Conservation (phyloP, 2,797 vertebrate species). For the Pachyuromys duprasi region DNA sequence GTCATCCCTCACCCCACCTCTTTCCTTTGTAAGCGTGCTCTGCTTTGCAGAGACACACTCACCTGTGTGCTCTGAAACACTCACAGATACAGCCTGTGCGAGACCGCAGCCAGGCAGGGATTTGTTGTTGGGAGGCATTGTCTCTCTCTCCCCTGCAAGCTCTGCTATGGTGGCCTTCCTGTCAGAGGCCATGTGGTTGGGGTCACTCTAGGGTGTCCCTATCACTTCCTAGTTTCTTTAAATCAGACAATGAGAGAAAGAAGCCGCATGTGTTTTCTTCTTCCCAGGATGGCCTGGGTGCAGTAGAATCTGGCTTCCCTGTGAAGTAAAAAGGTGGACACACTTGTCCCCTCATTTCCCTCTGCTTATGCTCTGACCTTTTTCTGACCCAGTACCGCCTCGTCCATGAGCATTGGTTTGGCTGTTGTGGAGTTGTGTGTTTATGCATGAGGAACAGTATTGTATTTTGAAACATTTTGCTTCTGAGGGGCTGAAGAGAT, state of each 20-base stretch:
- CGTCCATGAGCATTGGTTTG: not conserved
- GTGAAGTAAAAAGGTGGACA: not conserved
- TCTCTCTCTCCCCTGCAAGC: not conserved
- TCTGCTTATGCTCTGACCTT: not conserved
- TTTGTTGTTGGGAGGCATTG: not conserved
- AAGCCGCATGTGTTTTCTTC: not conserved
- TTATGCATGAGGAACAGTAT: not conserved
- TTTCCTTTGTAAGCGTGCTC: too few relatives aligned
- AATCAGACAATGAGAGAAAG: not conserved
- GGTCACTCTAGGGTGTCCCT: not conserved
- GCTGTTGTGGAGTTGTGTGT: not conserved
- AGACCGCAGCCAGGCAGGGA: not conserved
- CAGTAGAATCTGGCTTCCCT: not conserved
- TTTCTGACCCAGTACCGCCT: not conserved
- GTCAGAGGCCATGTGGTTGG: not conserved
- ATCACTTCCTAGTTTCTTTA: not conserved
- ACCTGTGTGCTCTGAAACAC: not conserved
- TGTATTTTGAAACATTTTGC: not conserved
- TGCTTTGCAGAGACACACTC: too few relatives aligned
- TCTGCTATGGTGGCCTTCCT: not conserved
- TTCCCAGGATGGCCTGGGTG: not conserved
- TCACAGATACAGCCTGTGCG: not conserved
- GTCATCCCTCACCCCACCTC: too few relatives aligned
- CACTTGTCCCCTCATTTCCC: not conserved
- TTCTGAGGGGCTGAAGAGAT: not conserved